These are phyloP conservation scores for Ibidorhyncha struthersii DNA, from an alignment of 2,113 vertebrate species.

Conservation along the genomic window DNA sequence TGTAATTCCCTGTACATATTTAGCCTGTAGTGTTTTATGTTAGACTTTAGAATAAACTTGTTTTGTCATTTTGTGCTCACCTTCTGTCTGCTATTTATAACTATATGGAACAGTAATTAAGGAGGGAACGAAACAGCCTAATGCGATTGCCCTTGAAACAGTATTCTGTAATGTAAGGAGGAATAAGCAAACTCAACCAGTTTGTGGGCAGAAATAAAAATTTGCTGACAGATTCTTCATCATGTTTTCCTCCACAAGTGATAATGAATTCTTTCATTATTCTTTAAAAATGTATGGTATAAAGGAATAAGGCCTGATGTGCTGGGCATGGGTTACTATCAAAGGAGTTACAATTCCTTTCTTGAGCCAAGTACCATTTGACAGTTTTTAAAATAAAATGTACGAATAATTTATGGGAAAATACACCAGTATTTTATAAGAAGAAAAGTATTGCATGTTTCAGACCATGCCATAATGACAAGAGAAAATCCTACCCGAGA, in stretches of 20 bases:
- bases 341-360: background rate
- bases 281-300: background rate
- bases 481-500: background rate
- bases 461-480: background rate
- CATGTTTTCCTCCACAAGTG: background rate
- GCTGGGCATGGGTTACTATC: background rate
- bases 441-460: background rate
- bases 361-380: background rate
- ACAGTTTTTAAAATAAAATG: background rate
- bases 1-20: conserved; percentile 67
- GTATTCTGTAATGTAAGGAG: background rate
- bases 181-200: background rate
- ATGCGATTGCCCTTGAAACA: conserved; percentile 20
- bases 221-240: background rate
- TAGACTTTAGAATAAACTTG: conserved; percentile 70
- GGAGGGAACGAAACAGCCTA: conserved; percentile 15
- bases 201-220: background rate
- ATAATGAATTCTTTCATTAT: background rate
- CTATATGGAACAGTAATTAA: conserved; percentile 61
- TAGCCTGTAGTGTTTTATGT: conserved; percentile 70
- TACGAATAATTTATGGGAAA: background rate
- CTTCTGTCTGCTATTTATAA: conserved; percentile 72
- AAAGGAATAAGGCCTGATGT: background rate
- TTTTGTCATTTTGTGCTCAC: conserved; percentile 69
- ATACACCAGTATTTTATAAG: background rate